Evolutionary conservation across 2,113 vertebrate genomes (phyloP).

Genomic region (Corythoichthys intestinalis): DNA sequence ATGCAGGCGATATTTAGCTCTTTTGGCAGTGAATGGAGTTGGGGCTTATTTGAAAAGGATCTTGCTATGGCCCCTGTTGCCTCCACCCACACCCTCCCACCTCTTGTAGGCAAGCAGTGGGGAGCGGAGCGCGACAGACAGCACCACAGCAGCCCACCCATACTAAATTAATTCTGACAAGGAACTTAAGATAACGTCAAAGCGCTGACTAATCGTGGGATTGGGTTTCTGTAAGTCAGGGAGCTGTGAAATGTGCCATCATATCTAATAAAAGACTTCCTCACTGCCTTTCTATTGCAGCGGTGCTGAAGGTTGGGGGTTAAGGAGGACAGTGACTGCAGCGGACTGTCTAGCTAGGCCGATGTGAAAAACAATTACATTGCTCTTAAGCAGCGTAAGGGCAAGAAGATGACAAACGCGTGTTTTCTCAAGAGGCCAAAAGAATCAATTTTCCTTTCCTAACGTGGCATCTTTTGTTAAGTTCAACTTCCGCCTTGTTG

Average conservation of each 20-base stretch:
- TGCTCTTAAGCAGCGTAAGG: conserved; percentile 43
- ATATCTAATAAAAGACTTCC: conserved; percentile 78
- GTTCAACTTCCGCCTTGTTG: conserved; percentile 46
- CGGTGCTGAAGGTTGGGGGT: conserved; percentile 37
- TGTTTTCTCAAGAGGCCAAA: conserved; percentile 54
- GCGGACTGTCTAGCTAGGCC: conserved; percentile 44
- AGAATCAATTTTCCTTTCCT: conserved; percentile 53
- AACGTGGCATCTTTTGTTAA: conserved; percentile 51
- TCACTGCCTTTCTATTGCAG: conserved; percentile 62
- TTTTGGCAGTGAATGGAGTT: conserved; percentile 69
- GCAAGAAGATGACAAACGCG: conserved; percentile 53
- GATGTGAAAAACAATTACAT: conserved; percentile 64
- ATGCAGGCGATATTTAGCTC: conserved; percentile 76
- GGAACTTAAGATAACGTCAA: conserved; percentile 75
- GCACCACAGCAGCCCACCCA: conserved; percentile 67
- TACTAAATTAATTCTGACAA: conserved; percentile 78
- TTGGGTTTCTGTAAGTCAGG: conserved; percentile 74
- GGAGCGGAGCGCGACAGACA: conserved; percentile 65
- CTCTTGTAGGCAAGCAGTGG: conserved; percentile 52
- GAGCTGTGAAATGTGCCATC: conserved; percentile 76
- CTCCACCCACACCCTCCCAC: conserved; percentile 47
- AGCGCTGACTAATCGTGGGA: conserved; percentile 74
- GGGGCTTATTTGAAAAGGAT: conserved; percentile 73
- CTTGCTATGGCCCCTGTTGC: conserved; percentile 53
- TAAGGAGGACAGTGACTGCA: conserved; percentile 17